These are phyloP conservation scores for Aplochiton taeniatus DNA, from an alignment of 2,797 vertebrate species.

Conservation along the genomic window DNA sequence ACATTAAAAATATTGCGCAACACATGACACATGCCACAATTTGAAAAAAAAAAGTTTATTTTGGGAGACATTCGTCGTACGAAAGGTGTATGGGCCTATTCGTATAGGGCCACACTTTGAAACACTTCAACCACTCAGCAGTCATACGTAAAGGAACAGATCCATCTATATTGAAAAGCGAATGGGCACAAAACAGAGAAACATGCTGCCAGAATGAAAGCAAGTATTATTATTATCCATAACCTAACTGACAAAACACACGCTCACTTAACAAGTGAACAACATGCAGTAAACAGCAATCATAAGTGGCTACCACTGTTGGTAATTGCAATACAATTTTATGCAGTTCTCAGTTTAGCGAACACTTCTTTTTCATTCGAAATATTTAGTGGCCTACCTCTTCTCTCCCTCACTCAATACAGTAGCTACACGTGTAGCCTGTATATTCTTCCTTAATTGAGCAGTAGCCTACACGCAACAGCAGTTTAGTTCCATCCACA, in stretches of 20 bases:
- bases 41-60: slow-evolving; percentile 5
- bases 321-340: too few species aligned
- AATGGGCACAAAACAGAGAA: neutral
- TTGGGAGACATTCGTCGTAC: slow-evolving; percentile 1
- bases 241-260: too few species aligned
- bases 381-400: too few species aligned
- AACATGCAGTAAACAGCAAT: too few species aligned
- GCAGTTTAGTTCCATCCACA: slow-evolving; percentile 22
- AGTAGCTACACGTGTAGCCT: too few species aligned
- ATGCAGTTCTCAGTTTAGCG: too few species aligned
- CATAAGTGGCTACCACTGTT: too few species aligned
- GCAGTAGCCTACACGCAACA: slow-evolving; percentile 1
- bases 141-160: slow-evolving; percentile 14
- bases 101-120: neutral
- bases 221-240: neutral
- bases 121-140: neutral
- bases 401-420: too few species aligned
- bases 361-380: too few species aligned
- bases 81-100: too few species aligned
- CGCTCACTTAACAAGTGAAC: too few species aligned
- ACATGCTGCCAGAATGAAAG: slow-evolving; percentile 24
- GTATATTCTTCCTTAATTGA: neutral
- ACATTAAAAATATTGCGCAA: neutral
- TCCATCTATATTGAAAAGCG: slow-evolving; percentile 1
- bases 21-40: slow-evolving; percentile 1